A percentile compares a stretch with the other conserved stretches of the same genome.
Evolutionary conservation across 1,140 invertebrate genomes (phyloP).

Genomic region (Limonius californicus): DNA sequence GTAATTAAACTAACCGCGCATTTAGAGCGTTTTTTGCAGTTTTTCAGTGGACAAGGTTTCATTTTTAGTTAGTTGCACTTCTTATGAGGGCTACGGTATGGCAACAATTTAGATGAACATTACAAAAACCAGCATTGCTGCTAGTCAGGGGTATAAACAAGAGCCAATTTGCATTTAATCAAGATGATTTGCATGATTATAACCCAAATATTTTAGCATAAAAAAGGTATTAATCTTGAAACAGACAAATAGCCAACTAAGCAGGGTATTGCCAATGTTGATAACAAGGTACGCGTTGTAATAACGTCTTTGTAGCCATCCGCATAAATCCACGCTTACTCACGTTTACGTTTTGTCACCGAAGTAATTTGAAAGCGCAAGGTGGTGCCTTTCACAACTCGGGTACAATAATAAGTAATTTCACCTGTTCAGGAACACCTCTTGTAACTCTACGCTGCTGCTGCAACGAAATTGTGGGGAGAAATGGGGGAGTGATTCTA

Average conservation of each 20-base stretch:
- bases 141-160: background rate
- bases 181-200: background rate
- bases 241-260: background rate
- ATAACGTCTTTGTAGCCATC: background rate
- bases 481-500: conserved; percentile 6
- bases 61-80: too few relatives aligned
- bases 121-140: background rate
- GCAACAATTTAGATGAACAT: background rate
- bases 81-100: too few relatives aligned
- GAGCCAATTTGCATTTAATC: background rate
- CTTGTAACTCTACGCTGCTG: background rate
- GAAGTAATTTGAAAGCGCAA: background rate
- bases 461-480: background rate
- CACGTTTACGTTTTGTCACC: too few relatives aligned
- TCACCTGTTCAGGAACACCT: background rate
- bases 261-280: background rate
- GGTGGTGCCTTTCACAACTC: background rate
- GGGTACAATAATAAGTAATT: background rate
- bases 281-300: background rate
- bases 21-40: too few relatives aligned
- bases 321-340: background rate
- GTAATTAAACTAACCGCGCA: too few relatives aligned
- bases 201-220: background rate
- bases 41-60: too few relatives aligned
- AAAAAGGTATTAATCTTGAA: background rate